These are phyloP conservation scores for Heterotilapia buettikoferi DNA, from an alignment of 2,113 vertebrate genomes.

Conservation along the genomic window DNA sequence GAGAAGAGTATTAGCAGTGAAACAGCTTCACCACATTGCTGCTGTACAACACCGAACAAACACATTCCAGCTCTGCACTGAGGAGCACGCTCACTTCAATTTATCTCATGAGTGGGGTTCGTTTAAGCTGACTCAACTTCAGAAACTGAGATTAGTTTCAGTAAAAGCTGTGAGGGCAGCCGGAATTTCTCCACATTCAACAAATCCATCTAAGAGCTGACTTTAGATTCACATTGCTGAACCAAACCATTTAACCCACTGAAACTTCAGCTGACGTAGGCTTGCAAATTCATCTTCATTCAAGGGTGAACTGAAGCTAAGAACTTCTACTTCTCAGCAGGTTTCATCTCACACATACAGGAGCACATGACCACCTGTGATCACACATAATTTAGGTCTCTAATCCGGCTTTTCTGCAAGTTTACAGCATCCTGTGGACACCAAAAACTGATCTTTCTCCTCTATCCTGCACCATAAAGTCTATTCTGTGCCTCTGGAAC, in stretches of 20 bases:
- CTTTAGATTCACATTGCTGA: not conserved
- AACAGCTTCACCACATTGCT: not conserved
- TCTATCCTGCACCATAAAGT: not conserved
- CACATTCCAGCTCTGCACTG: not conserved
- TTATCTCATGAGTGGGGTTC: not conserved
- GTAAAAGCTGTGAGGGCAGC: not conserved
- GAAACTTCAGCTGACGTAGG: not conserved
- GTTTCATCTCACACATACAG: not conserved
- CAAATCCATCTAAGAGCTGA: not conserved
- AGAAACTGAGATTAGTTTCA: not conserved
- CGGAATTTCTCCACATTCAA: not conserved
- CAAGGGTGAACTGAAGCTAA: not conserved
- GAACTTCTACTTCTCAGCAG: not conserved
- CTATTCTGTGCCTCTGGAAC: not conserved
- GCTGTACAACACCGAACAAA: constrained; percentile 1
- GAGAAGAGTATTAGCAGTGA: constrained; percentile 3
- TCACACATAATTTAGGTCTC: not conserved
- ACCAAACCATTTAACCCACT: not conserved
- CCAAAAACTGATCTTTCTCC: not conserved
- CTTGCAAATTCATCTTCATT: not conserved
- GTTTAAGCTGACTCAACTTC: not conserved
- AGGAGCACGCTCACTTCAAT: not conserved
- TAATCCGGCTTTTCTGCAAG: not conserved
- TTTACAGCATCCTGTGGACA: not conserved
- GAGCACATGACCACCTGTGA: not conserved